Evolutionary conservation across 2,113 vertebrate genomes (phyloP).

Genomic region (Rhipidura dahli): DNA sequence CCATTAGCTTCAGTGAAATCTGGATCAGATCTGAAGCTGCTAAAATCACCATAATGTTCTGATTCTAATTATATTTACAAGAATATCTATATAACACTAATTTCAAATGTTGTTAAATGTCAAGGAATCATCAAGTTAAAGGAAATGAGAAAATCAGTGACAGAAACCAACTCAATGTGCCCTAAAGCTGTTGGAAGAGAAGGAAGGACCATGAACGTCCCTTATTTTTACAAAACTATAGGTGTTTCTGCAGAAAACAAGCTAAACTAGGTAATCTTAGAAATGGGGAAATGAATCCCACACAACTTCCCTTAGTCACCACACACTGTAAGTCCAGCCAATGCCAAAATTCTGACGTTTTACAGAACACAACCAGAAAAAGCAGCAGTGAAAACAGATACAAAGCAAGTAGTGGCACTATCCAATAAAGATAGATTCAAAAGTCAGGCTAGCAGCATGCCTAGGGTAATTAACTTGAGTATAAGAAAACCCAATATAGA

Average conservation of each 20-base stretch:
- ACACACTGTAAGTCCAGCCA: not conserved
- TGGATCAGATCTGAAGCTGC: not conserved
- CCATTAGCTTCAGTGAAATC: not conserved
- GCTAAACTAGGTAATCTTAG: slow-evolving; percentile 7
- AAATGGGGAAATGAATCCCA: slow-evolving; percentile 41
- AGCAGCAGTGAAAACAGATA: not conserved
- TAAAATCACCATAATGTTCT: not conserved
- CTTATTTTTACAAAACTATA: not conserved
- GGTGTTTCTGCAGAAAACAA: not conserved
- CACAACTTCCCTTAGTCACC: slow-evolving; percentile 43
- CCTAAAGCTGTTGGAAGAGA: not conserved
- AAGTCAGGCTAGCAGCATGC: not conserved
- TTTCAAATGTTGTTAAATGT: not conserved
- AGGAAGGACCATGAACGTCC: not conserved
- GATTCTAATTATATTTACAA: not conserved
- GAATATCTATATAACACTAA: not conserved
- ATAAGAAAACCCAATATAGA: not conserved
- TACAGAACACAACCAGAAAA: not conserved
- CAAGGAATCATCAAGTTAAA: not conserved
- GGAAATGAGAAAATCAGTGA: not conserved
- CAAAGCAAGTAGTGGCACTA: not conserved
- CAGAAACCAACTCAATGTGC: not conserved
- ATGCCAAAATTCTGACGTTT: not conserved
- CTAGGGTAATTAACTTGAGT: not conserved
- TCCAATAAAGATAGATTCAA: not conserved